Percentiles rank a stretch among this genome's conserved stretches.
These are phyloP conservation scores for Illadopsis cleaveri DNA, from an alignment of 2,113 vertebrate species.

Conservation along the genomic window DNA sequence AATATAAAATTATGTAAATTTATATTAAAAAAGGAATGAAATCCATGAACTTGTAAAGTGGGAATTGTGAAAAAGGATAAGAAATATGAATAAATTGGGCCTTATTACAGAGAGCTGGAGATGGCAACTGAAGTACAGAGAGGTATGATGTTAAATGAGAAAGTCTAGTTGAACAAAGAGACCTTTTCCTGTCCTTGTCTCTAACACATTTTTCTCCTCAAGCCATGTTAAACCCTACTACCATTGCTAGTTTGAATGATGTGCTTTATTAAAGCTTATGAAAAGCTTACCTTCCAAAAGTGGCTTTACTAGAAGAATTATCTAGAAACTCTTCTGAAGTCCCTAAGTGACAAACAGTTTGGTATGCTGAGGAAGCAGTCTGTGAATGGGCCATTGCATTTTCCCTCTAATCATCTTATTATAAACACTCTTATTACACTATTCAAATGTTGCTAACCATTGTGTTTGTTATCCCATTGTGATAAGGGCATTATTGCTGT, in stretches of 20 bases:
- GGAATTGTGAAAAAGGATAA: not conserved
- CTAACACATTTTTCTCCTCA: not conserved
- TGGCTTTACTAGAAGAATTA: not conserved
- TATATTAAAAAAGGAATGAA: not conserved
- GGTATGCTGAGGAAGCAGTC: not conserved
- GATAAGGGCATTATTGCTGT: conserved; percentile 33
- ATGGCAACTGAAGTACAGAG: not conserved
- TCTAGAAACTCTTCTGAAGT: not conserved
- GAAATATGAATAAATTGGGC: not conserved
- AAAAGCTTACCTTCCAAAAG: not conserved
- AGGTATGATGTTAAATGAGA: not conserved
- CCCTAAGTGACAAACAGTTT: not conserved
- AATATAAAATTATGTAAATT: not conserved
- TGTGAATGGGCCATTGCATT: not conserved
- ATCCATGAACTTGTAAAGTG: not conserved
- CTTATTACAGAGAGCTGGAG: not conserved
- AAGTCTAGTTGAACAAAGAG: not conserved
- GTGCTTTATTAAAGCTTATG: not conserved
- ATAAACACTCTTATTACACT: not conserved
- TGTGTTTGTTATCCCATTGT: conserved; percentile 30
- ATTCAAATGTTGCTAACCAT: not conserved
- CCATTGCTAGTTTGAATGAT: not conserved
- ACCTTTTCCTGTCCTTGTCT: not conserved
- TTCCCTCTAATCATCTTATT: not conserved
- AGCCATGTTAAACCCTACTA: not conserved